Base-by-base conservation (phyloP, 2,797 vertebrate genomes). In the Channallabes apus region DNA sequence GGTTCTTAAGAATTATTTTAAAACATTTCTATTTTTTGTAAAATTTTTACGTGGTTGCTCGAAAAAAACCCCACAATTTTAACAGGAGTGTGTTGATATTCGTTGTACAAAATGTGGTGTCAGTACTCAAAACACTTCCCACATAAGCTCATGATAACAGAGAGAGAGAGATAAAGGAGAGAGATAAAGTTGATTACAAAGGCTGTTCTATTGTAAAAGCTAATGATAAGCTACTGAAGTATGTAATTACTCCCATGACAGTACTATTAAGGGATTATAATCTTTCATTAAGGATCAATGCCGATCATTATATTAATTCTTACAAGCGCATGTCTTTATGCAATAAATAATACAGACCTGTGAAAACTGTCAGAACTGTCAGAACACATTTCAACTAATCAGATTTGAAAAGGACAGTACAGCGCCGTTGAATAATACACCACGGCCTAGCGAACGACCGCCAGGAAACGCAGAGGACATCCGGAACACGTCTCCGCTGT, bases 151-250 rank as follows among this genome's bases (percentile, higher is more conserved):
- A 51, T 12, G n/a, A 4, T 38, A 69, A 18, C 29, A 67, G 3
- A 68, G 29, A 32, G 27, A 32, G 14, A n/a, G 22, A 75, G 41
- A 73, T 54, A 8, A 15, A 75, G 6, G 17, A 75, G 2, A 17
- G 5, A 11, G 22, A 51, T n/a, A 9, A 73, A 14, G 12, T 24
- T 73, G 41, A 75, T 22, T 12, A 35, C 27, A 20, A 20, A 59
- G 27, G 0, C 27, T 77, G 29, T 1, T 12, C 20, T 61, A 61
- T 38, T 78, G 20, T 61, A 38, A 59, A 14, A 24, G 76, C 22
- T 62, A 79, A 79, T 79, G 32, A 61, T 79, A 62, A 79, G 76
- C 58, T 79, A 38, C 6, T 8, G 24, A 62, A 64, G 6, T 17
- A n/a, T 27, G 59, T 7, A 62, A 64, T 79, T 79, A 64, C 64